phyloP scores from a whole-genome alignment of 2,113 vertebrate species.

The Mohoua ochrocephala region DNA sequence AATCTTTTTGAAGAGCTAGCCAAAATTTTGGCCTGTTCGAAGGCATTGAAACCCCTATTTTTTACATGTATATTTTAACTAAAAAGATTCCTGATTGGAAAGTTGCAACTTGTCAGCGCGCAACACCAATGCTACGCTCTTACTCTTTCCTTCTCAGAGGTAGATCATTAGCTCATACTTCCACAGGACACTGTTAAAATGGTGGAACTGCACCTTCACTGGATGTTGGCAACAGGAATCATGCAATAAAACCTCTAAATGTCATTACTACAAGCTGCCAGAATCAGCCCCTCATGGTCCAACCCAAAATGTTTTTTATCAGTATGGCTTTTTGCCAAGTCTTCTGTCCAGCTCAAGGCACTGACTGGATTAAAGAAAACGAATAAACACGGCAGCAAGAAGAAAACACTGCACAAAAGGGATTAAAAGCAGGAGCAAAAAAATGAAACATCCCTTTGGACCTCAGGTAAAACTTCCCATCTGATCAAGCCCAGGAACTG shows the following conservation, averaged over 20 bases:
- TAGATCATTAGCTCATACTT: background rate
- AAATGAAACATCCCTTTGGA: background rate
- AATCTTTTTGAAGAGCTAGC: background rate
- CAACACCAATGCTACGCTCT: background rate
- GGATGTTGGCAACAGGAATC: background rate
- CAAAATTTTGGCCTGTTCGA: background rate
- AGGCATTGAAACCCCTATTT: background rate
- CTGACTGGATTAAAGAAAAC: conserved; percentile 14
- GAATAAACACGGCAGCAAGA: background rate
- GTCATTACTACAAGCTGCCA: background rate
- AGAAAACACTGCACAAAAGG: background rate
- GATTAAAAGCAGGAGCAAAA: background rate
- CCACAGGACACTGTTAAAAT: background rate
- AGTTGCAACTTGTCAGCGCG: background rate
- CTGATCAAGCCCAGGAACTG: background rate
- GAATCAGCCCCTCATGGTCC: background rate
- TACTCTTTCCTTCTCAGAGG: background rate
- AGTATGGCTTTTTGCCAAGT: background rate
- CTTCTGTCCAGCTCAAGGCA: background rate
- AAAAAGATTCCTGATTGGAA: background rate
- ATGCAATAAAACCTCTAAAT: background rate
- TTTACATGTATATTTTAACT: background rate
- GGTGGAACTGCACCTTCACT: background rate
- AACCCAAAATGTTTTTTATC: background rate
- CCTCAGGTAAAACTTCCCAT: background rate